phyloP scores from a whole-genome alignment of 2,113 vertebrate genomes.

The Pangasianodon hypophthalmus region DNA sequence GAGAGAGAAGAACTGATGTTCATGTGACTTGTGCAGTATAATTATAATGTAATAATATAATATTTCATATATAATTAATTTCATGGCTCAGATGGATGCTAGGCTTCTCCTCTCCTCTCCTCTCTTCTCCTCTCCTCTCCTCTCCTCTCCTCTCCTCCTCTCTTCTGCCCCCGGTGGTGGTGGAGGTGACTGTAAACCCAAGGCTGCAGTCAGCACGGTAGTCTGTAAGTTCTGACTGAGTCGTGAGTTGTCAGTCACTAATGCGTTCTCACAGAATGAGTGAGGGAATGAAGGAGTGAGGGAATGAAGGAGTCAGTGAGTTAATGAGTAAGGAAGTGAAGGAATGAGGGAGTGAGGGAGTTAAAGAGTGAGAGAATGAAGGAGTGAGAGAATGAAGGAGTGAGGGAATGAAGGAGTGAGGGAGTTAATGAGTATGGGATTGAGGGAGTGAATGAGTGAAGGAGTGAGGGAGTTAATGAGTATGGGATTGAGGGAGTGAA shows the following conservation, averaged over 20 bases:
- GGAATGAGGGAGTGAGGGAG: neutral
- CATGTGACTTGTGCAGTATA: neutral
- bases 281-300: neutral
- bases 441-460: neutral
- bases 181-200: constrained; percentile 62
- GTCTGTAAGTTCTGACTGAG: constrained; percentile 70
- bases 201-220: constrained; percentile 57
- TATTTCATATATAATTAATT: neutral
- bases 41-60: neutral
- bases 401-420: neutral
- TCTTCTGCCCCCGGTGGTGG: constrained; percentile 19
- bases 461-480: too few species aligned
- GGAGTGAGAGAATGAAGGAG: neutral
- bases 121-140: neutral
- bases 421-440: too few species aligned
- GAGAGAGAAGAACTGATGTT: neutral
- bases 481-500: neutral
- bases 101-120: neutral
- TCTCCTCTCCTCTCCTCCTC: neutral
- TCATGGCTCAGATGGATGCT: neutral
- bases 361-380: neutral
- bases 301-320: neutral
- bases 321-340: neutral
- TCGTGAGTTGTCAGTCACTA: constrained; percentile 66
- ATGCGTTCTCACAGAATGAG: constrained; percentile 54